Conservation (phyloP, 1,140 invertebrate genomes). For the Nylanderia fulva region DNA sequence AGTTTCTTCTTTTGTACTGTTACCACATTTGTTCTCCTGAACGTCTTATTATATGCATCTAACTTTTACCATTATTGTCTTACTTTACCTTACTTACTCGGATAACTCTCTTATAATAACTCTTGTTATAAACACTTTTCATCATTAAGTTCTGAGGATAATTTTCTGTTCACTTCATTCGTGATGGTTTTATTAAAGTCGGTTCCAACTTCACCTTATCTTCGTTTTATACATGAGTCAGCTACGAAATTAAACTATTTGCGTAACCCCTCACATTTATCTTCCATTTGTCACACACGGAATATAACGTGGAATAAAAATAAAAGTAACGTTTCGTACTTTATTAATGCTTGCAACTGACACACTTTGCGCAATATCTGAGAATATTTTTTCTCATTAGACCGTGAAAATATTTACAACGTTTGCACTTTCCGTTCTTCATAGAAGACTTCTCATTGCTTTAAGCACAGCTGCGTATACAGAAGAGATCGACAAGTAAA, state of each 20-base stretch:
- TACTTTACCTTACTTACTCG: constrained; percentile 38
- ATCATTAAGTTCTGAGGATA: constrained; percentile 45
- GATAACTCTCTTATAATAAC: constrained; percentile 52
- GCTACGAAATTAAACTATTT: constrained; percentile 6
- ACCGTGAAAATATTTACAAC: not conserved
- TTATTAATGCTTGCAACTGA: not conserved
- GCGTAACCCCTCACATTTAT: not conserved
- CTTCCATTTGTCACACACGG: not conserved
- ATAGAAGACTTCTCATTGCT: not conserved
- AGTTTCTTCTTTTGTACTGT: constrained; percentile 30
- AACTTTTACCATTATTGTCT: constrained; percentile 55
- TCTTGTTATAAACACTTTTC: constrained; percentile 53
- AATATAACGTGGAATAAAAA: not conserved
- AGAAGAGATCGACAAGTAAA: constrained; percentile 33
- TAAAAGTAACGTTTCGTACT: not conserved
- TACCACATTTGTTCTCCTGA: constrained; percentile 55
- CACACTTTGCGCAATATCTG: not conserved
- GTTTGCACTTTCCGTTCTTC: not conserved
- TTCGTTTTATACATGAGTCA: not conserved
- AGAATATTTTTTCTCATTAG: not conserved
- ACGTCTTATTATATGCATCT: constrained; percentile 51
- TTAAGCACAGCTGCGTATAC: not conserved
- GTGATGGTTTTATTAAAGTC: constrained; percentile 38
- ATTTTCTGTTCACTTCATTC: constrained; percentile 49
- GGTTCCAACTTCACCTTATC: not conserved